Evolutionary conservation across 1,140 invertebrate species (phyloP), one percentile per base, ranked within the genome.

Genomic region (Cyphomyrmex costatus): DNA sequence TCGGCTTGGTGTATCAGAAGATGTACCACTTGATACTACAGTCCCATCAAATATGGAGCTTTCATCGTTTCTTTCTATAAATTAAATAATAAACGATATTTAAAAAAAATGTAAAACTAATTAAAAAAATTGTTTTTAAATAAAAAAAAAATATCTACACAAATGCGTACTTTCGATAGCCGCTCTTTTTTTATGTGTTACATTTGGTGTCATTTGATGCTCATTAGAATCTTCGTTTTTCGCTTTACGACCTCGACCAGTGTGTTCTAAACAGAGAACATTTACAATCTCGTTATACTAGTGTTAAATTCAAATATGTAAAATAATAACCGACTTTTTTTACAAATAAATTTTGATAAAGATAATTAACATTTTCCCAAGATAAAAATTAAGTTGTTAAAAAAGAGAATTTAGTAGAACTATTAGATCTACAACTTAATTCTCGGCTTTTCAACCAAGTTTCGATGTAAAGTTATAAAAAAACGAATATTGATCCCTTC

Each of bases 191-290:
- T 94, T 94, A 51, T 87, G 86, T 56, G 87, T 84, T 76, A 63
- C 86, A 71, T 89, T 90, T 77, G 93, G 77, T 12, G 93, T 90
- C 58, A 90, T 88, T 86, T 92, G 89, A 71, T 92, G 93, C n/a
- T 95, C 94, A 27, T 92, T 93, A 10, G 90, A 63, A 42, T 95
- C 94, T 85, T 95, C 94, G 33, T 89, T 88, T 92, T 95, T 95
- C 78, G 85, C 83, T 92, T 93, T 94, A 53, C 93, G 73, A 89
- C 94, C 92, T 33, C 92, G 93, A 79, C 93, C 90, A 85, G 90
- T 90, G 89, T 93, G 93, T 85, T 95, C 94, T 94, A 79, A 49
- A 86, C 24, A 65, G 33, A 56, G 56, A 84, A 63, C 46, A 30
- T 5, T 65, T 30, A 49, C 30, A 73, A 60, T 36, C 6, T 10